Base-by-base conservation (phyloP, 1,140 invertebrate species). In the Oncopeltus fasciatus region DNA sequence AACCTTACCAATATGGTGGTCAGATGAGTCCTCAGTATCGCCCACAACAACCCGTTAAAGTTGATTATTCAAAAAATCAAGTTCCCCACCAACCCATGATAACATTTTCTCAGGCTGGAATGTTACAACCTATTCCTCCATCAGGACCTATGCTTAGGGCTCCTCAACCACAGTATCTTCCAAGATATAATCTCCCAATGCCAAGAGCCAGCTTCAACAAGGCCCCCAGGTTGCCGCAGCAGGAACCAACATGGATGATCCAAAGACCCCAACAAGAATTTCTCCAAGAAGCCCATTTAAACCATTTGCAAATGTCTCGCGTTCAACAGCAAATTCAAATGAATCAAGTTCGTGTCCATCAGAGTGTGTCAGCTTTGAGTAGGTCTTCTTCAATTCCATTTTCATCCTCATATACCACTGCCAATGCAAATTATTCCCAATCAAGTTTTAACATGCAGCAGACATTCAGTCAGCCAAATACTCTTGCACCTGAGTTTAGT, bases 401-500 rank as follows among this genome's bases (percentile, higher is more conserved):
- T 58, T 43, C 70, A 68, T 49, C 70, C 66, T 61, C 67, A 68
- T 46, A 74, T 72, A 68, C 71, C 70, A 60, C 74, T 73, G 51
- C 72, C 72, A 65, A 76, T 72, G 64, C 73, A 68, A 69, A 72
- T 73, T 66, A 71, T 68, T 12, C n/a, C 33, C 49, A 53, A 24
- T 53, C 49, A 2, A 53, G 26, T 53, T 53, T 53, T 24, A 53
- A 53, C 38, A 58, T 46, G 47, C 58, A 53, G 20, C 63, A 61
- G 21, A 58, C 49, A 53, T 44, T 28, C 21, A 26, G 27, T 12
- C 58, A 53, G 28, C 33, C n/a, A 24, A 68, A 76, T 74, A 14
- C 74, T 67, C 81, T 78, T 72, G 71, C 83, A 0, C 76, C 80
- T 21, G 86, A 88, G 70, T 86, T 88, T 69, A 85, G 81, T 72